Conservation (phyloP, 2,113 vertebrate genomes). For the Rhynchomys soricoides region DNA sequence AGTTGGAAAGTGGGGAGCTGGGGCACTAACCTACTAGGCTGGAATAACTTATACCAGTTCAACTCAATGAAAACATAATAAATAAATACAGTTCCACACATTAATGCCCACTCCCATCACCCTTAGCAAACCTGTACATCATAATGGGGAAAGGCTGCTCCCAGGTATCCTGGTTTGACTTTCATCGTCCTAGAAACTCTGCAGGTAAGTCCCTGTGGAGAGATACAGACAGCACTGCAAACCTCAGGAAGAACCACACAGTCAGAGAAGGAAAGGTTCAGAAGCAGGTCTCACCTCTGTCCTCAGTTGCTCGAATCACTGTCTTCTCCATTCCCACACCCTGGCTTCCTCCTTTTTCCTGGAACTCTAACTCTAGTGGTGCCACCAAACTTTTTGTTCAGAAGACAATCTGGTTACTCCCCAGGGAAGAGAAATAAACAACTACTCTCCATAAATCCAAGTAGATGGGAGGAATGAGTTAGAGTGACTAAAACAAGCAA, state of each 20-base stretch:
- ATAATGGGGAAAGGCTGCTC: slow-evolving; percentile 85
- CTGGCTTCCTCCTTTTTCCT: neutral
- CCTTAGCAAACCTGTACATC: slow-evolving; percentile 87
- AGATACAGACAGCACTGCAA: neutral
- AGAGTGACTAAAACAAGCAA: neutral
- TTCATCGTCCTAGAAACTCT: slow-evolving; percentile 87
- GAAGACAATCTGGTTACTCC: neutral
- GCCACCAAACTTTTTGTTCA: neutral
- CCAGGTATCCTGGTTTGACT: slow-evolving; percentile 89
- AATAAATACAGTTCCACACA: no score
- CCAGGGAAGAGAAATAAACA: neutral
- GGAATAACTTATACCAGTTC: neutral
- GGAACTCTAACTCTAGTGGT: neutral
- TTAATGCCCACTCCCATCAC: neutral
- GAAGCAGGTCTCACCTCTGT: neutral
- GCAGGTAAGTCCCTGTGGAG: slow-evolving; percentile 87
- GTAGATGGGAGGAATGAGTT: neutral
- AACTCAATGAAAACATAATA: neutral
- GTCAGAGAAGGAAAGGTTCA: neutral
- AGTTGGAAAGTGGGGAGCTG: neutral
- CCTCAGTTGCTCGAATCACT: neutral
- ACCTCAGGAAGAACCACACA: neutral
- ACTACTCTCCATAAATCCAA: neutral
- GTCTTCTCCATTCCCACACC: neutral
- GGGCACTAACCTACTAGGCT: neutral